Evolutionary conservation across 37 sponge, comb jelly and placozoan species (phyloP).

Genomic region (Spongilla lacustris): DNA sequence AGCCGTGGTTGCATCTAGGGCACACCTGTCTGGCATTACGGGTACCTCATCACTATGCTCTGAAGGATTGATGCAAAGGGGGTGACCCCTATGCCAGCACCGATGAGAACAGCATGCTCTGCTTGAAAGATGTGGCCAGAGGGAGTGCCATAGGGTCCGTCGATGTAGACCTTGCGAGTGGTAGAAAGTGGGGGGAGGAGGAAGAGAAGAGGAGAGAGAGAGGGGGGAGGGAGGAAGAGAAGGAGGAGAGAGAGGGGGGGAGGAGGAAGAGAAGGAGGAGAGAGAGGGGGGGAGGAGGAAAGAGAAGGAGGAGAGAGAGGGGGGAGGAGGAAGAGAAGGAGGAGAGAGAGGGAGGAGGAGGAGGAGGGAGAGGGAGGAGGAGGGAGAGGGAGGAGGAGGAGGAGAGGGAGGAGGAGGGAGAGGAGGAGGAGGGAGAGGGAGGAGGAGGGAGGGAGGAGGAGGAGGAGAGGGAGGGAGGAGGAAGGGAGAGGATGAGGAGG

Average conservation of each 20-base stretch:
- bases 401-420: conserved; percentile 4
- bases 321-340: neutral
- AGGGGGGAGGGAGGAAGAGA: neutral
- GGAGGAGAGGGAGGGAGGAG: conserved; percentile 12
- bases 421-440: conserved; percentile 9
- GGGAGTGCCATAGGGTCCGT: conserved; percentile 91
- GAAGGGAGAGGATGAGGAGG: neutral
- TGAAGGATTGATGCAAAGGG: neutral
- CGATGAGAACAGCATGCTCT: conserved; percentile 62
- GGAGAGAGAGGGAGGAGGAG: neutral
- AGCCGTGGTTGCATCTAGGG: conserved; percentile 84
- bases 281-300: neutral
- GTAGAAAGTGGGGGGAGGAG: conserved; percentile 28
- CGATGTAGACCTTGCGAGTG: conserved; percentile 76
- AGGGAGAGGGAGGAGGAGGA: neutral
- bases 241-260: neutral
- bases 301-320: neutral
- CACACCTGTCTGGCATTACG: conserved; percentile 80
- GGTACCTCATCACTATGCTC: conserved; percentile 78
- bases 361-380: neutral
- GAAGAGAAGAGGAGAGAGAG: conserved; percentile 5
- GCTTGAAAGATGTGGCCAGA: conserved; percentile 86
- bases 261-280: conserved; percentile 3
- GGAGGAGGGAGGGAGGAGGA: too few species aligned
- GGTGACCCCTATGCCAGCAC: neutral